phyloP scores from a whole-genome alignment of 2,888 invertebrate species.

The Papilio demoleus region DNA sequence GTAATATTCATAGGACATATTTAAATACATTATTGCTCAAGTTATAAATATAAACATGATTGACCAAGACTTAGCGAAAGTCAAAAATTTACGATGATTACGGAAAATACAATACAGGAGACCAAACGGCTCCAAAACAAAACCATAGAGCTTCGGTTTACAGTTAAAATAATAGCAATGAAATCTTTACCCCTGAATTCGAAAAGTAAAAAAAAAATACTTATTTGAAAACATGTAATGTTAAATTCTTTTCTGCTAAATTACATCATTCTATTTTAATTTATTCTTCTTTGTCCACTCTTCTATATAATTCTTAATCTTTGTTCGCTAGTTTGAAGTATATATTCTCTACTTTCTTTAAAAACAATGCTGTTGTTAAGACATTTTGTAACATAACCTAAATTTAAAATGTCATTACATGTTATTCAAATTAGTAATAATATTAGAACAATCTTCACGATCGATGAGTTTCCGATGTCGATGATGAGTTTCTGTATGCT shows the following conservation, averaged over 20 bases:
- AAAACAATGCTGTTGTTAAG: too few relatives aligned
- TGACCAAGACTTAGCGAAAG: conserved; percentile 35
- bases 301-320: too few relatives aligned
- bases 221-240: conserved; percentile 31
- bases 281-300: background rate
- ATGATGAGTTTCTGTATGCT: too few relatives aligned
- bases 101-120: background rate
- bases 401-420: too few relatives aligned
- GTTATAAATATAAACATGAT: conserved; percentile 21
- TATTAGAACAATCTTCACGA: background rate
- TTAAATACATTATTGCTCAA: conserved; percentile 33
- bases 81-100: conserved; percentile 19
- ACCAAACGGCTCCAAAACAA: background rate
- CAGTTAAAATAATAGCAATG: conserved; percentile 20
- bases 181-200: background rate
- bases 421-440: conserved; percentile 16
- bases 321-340: too few relatives aligned
- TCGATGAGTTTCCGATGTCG: too few relatives aligned
- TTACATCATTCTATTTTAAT: background rate
- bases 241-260: background rate
- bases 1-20: background rate
- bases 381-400: too few relatives aligned
- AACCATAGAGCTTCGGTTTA: conserved; percentile 21
- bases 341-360: too few relatives aligned
- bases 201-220: background rate